A percentile compares a stretch with the other conserved stretches of the same genome.
Conservation (phyloP, 2,797 vertebrate genomes). For the Thalassophryne amazonica region DNA sequence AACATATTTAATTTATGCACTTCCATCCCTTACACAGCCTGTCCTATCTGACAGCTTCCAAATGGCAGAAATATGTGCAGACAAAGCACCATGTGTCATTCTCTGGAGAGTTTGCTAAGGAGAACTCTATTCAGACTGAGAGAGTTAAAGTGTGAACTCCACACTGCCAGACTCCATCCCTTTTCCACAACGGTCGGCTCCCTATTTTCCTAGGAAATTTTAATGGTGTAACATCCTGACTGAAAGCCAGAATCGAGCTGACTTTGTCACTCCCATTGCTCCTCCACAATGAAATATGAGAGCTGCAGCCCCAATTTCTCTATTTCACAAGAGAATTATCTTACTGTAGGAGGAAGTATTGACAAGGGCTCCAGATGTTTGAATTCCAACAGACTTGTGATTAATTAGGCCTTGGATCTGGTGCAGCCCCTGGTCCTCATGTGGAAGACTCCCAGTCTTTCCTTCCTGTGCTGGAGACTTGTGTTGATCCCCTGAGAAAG, state of each 20-base stretch:
- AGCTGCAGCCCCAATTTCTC: conserved; percentile 23
- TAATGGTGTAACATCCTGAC: conserved; percentile 6
- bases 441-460: conserved; percentile 30
- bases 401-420: conserved; percentile 56
- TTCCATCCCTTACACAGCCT: conserved; percentile 10
- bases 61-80: conserved; percentile 34
- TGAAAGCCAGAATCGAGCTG: background rate
- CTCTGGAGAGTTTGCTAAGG: conserved; percentile 6
- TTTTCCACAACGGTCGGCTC: conserved; percentile 2
- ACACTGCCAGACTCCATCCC: background rate
- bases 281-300: conserved; percentile 14
- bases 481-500: conserved; percentile 46
- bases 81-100: conserved; percentile 22
- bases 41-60: conserved; percentile 26
- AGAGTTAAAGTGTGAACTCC: conserved; percentile 8
- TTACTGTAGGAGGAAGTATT: conserved; percentile 6
- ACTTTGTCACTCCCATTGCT: conserved; percentile 8
- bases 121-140: conserved; percentile 16
- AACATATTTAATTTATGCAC: conserved; percentile 9
- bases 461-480: conserved; percentile 30
- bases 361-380: conserved; percentile 11
- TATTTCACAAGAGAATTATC: conserved; percentile 24
- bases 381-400: conserved; percentile 47
- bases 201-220: conserved; percentile 27
- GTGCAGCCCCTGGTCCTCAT: conserved; percentile 36